phyloP scores from a whole-genome alignment of 1,140 invertebrate genomes.

The Kradibia gibbosae region DNA sequence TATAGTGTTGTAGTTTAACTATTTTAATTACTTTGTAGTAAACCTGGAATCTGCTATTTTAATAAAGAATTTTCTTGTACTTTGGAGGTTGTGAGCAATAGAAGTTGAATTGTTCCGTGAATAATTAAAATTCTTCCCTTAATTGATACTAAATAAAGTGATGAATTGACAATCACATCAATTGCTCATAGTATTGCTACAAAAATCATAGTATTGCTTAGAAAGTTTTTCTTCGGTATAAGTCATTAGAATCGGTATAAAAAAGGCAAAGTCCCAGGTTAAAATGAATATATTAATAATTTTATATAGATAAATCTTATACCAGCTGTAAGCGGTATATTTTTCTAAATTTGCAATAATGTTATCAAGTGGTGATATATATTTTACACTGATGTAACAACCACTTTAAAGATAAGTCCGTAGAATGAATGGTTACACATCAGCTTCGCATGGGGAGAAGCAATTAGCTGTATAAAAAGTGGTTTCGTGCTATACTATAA shows the following conservation, averaged over 20 bases:
- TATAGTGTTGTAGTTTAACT: conserved; percentile 27
- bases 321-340: too few species aligned
- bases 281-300: too few species aligned
- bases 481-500: conserved; percentile 27
- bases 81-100: conserved; percentile 20
- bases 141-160: too few species aligned
- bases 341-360: too few species aligned
- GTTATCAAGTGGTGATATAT: not conserved
- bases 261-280: too few species aligned
- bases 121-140: conserved; percentile 32
- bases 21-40: conserved; percentile 45
- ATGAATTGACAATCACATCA: not conserved
- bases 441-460: conserved; percentile 30
- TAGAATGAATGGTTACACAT: conserved; percentile 7
- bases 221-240: too few species aligned
- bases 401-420: conserved; percentile 13
- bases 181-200: not conserved
- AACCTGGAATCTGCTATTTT: conserved; percentile 34
- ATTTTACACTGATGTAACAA: not conserved
- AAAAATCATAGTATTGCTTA: too few species aligned
- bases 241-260: too few species aligned
- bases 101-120: conserved; percentile 17
- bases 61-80: conserved; percentile 41
- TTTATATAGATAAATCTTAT: too few species aligned
- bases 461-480: conserved; percentile 43